A percentile compares a stretch with the other conserved stretches of the same genome.
Conservation (phyloP, 2,888 invertebrate genomes). For the Pollenia griseotomentosa region DNA sequence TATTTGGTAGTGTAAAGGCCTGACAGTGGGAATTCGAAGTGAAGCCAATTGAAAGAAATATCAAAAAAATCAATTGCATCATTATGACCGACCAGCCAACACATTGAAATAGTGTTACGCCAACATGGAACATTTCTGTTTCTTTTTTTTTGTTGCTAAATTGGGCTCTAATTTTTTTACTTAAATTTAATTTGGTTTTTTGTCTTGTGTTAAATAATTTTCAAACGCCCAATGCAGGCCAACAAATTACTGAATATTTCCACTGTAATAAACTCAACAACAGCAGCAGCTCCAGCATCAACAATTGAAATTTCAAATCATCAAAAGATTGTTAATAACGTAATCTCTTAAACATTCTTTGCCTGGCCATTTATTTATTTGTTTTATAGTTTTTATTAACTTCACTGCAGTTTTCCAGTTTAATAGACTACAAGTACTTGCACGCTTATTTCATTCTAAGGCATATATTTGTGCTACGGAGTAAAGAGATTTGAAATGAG, state of each 20-base stretch:
- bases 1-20: constrained; percentile 44
- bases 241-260: constrained; percentile 38
- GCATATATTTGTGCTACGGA: background rate
- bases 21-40: constrained; percentile 20
- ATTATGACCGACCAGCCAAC: constrained; percentile 61
- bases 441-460: background rate
- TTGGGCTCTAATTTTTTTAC: constrained; percentile 6
- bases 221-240: constrained; percentile 43
- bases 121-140: constrained; percentile 51
- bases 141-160: background rate
- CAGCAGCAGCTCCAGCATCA: constrained; percentile 19
- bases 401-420: constrained; percentile 28
- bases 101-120: constrained; percentile 57
- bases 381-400: constrained; percentile 8
- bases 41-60: constrained; percentile 49
- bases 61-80: constrained; percentile 63
- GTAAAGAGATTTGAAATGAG: background rate
- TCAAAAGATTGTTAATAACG: constrained; percentile 43
- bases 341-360: constrained; percentile 1
- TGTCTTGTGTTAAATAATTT: constrained; percentile 15
- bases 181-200: constrained; percentile 22
- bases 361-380: background rate
- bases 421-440: background rate
- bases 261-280: background rate
- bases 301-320: constrained; percentile 75